Evolutionary conservation across 1,140 invertebrate genomes (phyloP).

Genomic region (Palaemon carinicauda): DNA sequence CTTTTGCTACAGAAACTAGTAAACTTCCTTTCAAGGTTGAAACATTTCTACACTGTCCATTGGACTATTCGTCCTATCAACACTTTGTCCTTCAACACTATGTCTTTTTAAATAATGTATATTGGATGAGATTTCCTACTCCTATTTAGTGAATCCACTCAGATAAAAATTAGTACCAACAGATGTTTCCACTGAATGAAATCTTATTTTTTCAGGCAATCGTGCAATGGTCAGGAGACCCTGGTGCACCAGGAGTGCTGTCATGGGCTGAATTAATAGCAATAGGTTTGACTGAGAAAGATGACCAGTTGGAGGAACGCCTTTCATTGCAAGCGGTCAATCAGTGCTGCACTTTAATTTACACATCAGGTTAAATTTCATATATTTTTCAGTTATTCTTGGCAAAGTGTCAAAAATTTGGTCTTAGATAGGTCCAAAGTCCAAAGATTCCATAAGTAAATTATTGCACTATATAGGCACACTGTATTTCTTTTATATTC

Average conservation of each 20-base stretch:
- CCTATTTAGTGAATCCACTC: no score
- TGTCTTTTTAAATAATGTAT: no score
- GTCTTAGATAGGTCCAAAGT: no score
- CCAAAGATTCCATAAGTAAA: no score
- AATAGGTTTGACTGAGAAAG: slow-evolving; percentile 58
- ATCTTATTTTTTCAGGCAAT: slow-evolving; percentile 54
- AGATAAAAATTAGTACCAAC: background rate
- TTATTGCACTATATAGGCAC: background rate
- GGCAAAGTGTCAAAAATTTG: no score
- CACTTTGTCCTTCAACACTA: no score
- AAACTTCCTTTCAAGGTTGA: no score
- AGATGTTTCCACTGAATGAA: background rate
- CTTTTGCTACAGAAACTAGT: no score
- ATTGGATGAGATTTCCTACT: no score
- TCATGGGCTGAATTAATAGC: slow-evolving; percentile 61
- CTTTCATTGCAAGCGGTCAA: slow-evolving; percentile 59
- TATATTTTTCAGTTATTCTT: no score
- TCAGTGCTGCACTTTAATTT: slow-evolving; percentile 62
- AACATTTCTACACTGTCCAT: no score
- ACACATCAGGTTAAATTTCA: slow-evolving; percentile 60
- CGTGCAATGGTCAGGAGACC: slow-evolving; percentile 58
- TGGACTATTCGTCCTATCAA: no score
- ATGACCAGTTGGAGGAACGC: slow-evolving; percentile 53
- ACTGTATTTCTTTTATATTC: background rate
- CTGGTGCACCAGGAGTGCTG: slow-evolving; percentile 53